Evolutionary conservation across 1,140 invertebrate species (phyloP).

Genomic region (Pseudachorutes palmiensis): DNA sequence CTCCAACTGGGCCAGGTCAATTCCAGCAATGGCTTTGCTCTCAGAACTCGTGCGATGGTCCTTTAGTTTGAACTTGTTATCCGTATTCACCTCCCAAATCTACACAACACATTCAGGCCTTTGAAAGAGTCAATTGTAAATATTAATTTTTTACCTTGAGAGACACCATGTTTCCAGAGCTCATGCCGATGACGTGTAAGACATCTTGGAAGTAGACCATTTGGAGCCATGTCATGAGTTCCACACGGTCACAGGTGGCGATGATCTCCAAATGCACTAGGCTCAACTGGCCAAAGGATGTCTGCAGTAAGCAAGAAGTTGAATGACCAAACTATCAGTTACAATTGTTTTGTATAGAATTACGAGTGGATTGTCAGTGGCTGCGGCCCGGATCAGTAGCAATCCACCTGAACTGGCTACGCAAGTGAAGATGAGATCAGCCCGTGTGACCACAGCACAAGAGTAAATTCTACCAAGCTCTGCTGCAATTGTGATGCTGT

Average conservation of each 20-base stretch:
- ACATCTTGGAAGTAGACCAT: conserved; percentile 9
- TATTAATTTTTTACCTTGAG: conserved; percentile 17
- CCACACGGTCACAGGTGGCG: conserved; percentile 18
- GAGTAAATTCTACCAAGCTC: neutral
- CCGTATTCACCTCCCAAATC: conserved; percentile 21
- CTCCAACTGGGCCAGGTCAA: conserved; percentile 14
- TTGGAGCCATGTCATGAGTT: conserved; percentile 15
- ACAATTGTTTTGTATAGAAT: neutral
- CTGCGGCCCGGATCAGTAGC: neutral
- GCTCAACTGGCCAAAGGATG: neutral
- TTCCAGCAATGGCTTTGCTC: conserved; percentile 17
- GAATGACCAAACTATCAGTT: neutral
- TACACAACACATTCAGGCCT: neutral
- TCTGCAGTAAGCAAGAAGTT: neutral
- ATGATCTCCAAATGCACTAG: neutral
- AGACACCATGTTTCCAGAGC: conserved; percentile 16
- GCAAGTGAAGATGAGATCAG: neutral
- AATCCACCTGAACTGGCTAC: neutral
- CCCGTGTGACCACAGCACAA: neutral
- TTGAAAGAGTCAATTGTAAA: neutral
- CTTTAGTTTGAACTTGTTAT: conserved; percentile 13
- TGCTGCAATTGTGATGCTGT: neutral
- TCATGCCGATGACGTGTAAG: conserved; percentile 17
- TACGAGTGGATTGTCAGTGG: neutral
- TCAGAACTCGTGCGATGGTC: conserved; percentile 20